phyloP scores from a whole-genome alignment of 2,797 vertebrate genomes.

The Sitta carolinensis region DNA sequence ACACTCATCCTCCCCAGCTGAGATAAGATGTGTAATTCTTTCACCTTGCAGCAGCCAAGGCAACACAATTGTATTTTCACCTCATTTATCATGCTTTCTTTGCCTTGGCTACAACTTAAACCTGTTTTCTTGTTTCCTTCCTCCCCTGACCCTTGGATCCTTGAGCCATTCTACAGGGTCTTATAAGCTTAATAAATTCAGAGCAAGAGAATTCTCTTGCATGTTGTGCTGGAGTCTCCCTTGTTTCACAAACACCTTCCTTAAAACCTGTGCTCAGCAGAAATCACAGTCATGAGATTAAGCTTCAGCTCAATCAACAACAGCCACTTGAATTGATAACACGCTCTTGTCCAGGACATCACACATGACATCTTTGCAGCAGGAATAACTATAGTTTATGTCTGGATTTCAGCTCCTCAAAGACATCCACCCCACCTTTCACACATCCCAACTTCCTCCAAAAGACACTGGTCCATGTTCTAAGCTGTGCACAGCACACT shows the following conservation, averaged over 20 bases:
- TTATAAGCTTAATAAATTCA: constrained; percentile 45
- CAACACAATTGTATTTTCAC: neutral
- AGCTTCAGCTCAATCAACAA: neutral
- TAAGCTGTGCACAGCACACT: neutral
- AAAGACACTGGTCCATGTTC: neutral
- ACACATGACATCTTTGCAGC: neutral
- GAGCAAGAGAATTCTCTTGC: neutral
- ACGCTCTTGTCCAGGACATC: neutral
- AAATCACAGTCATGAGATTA: neutral
- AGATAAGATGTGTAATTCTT: neutral
- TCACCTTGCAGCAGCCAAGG: neutral
- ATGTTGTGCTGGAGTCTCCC: neutral
- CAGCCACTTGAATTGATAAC: neutral
- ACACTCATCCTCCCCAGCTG: neutral
- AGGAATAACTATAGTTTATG: neutral
- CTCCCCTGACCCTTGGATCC: constrained; percentile 4
- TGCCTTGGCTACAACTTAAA: constrained; percentile 7
- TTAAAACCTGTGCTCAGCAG: neutral
- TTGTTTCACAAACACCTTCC: neutral
- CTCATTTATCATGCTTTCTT: neutral
- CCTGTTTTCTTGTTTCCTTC: constrained; percentile 37
- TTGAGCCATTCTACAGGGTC: neutral
- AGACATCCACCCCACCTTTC: neutral
- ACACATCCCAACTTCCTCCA: rapidly evolving
- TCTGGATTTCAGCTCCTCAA: neutral